These are phyloP conservation scores for Caenorhabditis zanzibari DNA, from an alignment of 2,888 invertebrate genomes.

Conservation along the genomic window DNA sequence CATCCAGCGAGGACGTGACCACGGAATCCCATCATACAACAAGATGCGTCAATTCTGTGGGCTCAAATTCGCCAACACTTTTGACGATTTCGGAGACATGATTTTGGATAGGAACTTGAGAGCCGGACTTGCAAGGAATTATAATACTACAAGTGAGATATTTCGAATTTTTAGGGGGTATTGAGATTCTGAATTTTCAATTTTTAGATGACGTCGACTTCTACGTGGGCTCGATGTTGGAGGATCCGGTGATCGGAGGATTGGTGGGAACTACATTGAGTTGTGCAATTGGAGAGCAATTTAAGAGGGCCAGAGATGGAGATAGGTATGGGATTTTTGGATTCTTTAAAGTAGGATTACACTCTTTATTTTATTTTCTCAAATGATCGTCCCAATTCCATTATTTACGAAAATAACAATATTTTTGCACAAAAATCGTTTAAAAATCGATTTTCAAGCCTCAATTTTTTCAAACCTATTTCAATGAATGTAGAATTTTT, in stretches of 20 bases:
- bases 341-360: too few species aligned
- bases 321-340: conserved; percentile 84
- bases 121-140: conserved; percentile 87
- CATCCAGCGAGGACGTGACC: conserved; percentile 94
- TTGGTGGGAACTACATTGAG: conserved; percentile 85
- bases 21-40: conserved; percentile 88
- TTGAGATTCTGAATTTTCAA: background rate
- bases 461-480: too few species aligned
- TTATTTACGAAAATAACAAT: too few species aligned
- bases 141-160: conserved; percentile 76
- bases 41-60: conserved; percentile 89
- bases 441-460: too few species aligned
- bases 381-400: too few species aligned
- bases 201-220: conserved; percentile 85
- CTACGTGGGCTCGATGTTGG: conserved; percentile 85
- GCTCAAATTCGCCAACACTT: conserved; percentile 87
- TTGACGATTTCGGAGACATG: conserved; percentile 90
- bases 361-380: too few species aligned
- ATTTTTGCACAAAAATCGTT: too few species aligned
- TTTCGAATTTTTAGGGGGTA: background rate
- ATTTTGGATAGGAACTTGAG: conserved; percentile 89
- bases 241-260: conserved; percentile 85
- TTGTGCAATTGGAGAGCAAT: conserved; percentile 85
- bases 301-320: conserved; percentile 85
- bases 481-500: too few species aligned